Evolutionary conservation across 2,113 vertebrate genomes (phyloP), one percentile per base, ranked within the genome.

Genomic region (Toxostoma redivivum): DNA sequence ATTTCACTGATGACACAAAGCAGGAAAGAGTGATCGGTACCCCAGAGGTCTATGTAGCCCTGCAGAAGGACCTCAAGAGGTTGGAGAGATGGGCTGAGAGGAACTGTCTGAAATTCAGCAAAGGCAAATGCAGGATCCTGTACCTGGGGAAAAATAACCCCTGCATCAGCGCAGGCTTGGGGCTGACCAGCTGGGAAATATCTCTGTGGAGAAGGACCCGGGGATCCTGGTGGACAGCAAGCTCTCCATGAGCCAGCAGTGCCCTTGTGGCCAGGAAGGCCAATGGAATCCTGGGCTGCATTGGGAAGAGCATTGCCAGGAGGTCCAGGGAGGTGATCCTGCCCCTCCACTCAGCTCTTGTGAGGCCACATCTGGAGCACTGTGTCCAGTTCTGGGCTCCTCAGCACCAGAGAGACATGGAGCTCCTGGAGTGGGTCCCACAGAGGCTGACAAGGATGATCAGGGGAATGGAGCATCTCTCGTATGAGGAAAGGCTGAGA

Each of bases 101-200:
- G 16, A 65, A 20, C 7, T 5, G 10, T 15, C 25, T 23, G 33
- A 57, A 88, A 28, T 33, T 50, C 10, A 23, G 7, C 15, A 64
- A 57, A 47, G 11, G 9, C 17, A 65, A 50, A 50, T 50, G 12
- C 31, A 37, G 18, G 3, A 10, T 44, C 12, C 37, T 72, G 12
- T 7, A 65, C 8, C 0, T 37, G 44, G 37, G 25, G 44, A 57
- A 18, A 6, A 72, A 65, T 5, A 80, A 44, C 4, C 28, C 5
- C 23, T 20, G 16, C n/a, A 70, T 0, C n/a, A 79, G 47, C 1
- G 20, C 2, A 45, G 73, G 2, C 5, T 54, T 0, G 12, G 38
- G 20, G 5, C 20, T 31, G 2, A 42, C 9, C 20, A 3, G 15
- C n/a, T 78, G 28, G 25, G n/a, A 37, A 60, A 38, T 38, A 60